Evolutionary conservation across 2,113 vertebrate genomes (phyloP).

Genomic region (Chionomys nivalis): DNA sequence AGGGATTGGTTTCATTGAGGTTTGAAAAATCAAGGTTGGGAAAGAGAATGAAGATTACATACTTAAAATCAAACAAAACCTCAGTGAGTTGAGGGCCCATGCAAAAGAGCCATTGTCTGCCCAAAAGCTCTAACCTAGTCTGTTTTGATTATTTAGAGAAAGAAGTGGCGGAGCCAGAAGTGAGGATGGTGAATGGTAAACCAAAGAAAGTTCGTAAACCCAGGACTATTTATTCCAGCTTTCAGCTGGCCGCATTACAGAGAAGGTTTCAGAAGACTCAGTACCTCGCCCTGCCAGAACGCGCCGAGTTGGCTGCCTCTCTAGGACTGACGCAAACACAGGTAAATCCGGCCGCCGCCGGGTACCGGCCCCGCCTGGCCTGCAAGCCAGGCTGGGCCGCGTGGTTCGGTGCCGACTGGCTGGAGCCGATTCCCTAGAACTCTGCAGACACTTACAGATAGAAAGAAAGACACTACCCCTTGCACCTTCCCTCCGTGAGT

Average conservation of each 20-base stretch:
- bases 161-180: slow-evolving; percentile 95
- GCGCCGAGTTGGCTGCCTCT: slow-evolving; percentile 97
- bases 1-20: background rate
- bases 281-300: slow-evolving; percentile 97
- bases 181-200: slow-evolving; percentile 99
- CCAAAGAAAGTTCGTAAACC: slow-evolving; percentile 99
- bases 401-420: background rate
- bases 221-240: slow-evolving; percentile 98
- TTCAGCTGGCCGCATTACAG: slow-evolving; percentile 98
- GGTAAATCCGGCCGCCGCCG: slow-evolving; percentile 84
- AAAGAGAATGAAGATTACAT: background rate
- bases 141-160: slow-evolving; percentile 90
- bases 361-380: background rate
- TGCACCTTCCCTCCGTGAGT: background rate
- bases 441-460: background rate
- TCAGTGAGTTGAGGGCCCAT: background rate
- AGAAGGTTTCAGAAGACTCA: slow-evolving; percentile 99
- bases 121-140: slow-evolving; percentile 65
- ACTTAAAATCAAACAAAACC: background rate
- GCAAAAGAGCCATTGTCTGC: slow-evolving; percentile 41
- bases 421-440: background rate
- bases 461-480: background rate
- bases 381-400: background rate
- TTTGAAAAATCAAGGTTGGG: background rate
- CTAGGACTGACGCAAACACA: slow-evolving; percentile 98